A percentile compares a stretch with the other conserved stretches of the same genome.
phyloP scores from a whole-genome alignment of 2,797 vertebrate genomes.

The Trachops cirrhosus region DNA sequence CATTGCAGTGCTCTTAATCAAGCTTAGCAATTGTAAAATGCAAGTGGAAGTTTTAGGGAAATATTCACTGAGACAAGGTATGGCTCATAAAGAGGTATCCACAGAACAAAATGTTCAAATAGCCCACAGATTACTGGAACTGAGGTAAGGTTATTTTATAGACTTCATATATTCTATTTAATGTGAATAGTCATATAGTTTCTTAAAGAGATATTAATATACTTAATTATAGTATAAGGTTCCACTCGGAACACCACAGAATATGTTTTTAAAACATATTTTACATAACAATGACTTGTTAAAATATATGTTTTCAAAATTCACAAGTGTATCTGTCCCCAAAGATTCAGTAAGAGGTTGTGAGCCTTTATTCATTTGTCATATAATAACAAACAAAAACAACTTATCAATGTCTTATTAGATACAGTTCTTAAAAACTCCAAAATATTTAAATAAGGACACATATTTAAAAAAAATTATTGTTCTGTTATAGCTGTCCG shows the following conservation, averaged over 20 bases:
- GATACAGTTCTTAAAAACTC: background rate
- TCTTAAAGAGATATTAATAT: background rate
- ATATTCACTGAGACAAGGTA: background rate
- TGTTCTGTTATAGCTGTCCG: too few species aligned
- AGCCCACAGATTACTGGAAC: background rate
- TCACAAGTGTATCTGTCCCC: background rate
- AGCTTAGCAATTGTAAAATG: background rate
- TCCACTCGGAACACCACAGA: rapidly evolving
- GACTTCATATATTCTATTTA: background rate
- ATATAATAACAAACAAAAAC: background rate
- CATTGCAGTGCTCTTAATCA: background rate
- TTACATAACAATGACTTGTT: background rate
- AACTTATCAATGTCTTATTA: background rate
- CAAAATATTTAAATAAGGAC: background rate
- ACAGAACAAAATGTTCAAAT: background rate
- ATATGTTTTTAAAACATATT: background rate
- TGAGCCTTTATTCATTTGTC: background rate
- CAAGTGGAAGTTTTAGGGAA: background rate
- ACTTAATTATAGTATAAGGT: background rate
- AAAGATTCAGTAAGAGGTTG: background rate
- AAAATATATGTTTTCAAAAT: background rate
- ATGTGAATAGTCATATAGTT: background rate
- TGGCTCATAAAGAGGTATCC: background rate
- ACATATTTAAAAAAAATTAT: background rate
- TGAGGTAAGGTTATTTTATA: background rate